phyloP scores from a whole-genome alignment of 2,113 vertebrate genomes.

The Salvelinus fontinalis region DNA sequence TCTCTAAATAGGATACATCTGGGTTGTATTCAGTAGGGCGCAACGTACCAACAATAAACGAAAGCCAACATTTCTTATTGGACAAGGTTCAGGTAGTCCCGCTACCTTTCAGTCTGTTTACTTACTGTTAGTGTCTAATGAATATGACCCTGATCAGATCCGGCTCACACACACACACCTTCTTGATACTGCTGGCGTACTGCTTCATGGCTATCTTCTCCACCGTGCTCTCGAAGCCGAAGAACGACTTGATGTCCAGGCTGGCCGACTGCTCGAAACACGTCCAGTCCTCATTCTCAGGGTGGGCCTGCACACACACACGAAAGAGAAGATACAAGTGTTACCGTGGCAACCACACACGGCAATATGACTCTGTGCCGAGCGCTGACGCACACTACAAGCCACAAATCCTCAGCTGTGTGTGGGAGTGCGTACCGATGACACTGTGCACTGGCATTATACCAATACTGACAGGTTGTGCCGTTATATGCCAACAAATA shows the following conservation, averaged over 20 bases:
- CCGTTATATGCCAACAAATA: neutral
- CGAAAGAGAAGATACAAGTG: neutral
- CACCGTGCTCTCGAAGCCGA: conserved; percentile 97
- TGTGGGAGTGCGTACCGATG: neutral
- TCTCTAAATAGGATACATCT: too few relatives aligned
- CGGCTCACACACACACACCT: conserved; percentile 68
- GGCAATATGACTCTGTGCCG: neutral
- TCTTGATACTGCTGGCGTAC: conserved; percentile 98
- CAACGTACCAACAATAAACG: too few relatives aligned
- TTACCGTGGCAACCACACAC: conserved; percentile 6
- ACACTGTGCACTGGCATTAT: neutral
- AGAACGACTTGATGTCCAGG: conserved; percentile 97
- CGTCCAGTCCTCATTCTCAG: conserved; percentile 97
- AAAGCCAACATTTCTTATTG: too few relatives aligned
- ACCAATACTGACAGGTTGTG: neutral
- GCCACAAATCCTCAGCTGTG: too few relatives aligned
- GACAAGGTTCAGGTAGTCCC: too few relatives aligned
- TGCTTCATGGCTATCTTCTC: conserved; percentile 99
- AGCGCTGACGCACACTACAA: neutral
- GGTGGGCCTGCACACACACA: conserved; percentile 82
- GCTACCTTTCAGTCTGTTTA: too few relatives aligned
- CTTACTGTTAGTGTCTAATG: too few relatives aligned
- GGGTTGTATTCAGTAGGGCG: too few relatives aligned
- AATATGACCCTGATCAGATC: neutral
- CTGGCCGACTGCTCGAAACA: conserved; percentile 97